Evolutionary conservation across 2,888 invertebrate species (phyloP).

Genomic region (Lasiommata megera): DNA sequence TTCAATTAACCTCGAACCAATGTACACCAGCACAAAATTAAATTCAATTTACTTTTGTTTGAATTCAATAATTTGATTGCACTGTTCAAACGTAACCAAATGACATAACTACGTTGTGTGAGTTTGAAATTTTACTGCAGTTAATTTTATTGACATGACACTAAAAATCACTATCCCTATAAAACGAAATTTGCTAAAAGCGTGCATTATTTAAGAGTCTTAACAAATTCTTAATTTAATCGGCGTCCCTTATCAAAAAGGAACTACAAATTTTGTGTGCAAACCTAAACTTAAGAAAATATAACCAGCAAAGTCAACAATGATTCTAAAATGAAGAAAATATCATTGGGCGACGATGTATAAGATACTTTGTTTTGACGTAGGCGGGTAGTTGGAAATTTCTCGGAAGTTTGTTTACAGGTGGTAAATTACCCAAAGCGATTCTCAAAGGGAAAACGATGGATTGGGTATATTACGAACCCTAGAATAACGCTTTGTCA

Average conservation of each 20-base stretch:
- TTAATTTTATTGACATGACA: neutral
- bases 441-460: constrained; percentile 9
- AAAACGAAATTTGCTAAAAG: neutral
- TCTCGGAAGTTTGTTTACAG: constrained; percentile 11
- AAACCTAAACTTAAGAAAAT: too few species aligned
- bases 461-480: constrained; percentile 2
- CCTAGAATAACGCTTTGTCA: constrained; percentile 7
- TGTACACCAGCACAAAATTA: neutral
- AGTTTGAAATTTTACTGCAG: neutral
- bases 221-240: too few species aligned
- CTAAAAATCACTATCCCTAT: neutral
- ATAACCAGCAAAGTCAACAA: too few species aligned
- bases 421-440: constrained; percentile 12
- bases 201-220: too few species aligned
- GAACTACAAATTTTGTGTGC: too few species aligned
- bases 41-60: constrained; percentile 5
- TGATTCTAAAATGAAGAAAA: too few species aligned
- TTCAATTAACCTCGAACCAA: neutral
- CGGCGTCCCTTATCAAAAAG: too few species aligned
- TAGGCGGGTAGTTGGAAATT: neutral
- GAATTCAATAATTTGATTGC: constrained; percentile 1
- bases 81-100: neutral
- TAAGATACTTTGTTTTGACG: neutral
- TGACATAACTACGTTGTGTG: neutral
- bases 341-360: neutral